A percentile compares a stretch with the other conserved stretches of the same genome.
Conservation (phyloP, 1,140 invertebrate genomes). For the Drosophila tristis region DNA sequence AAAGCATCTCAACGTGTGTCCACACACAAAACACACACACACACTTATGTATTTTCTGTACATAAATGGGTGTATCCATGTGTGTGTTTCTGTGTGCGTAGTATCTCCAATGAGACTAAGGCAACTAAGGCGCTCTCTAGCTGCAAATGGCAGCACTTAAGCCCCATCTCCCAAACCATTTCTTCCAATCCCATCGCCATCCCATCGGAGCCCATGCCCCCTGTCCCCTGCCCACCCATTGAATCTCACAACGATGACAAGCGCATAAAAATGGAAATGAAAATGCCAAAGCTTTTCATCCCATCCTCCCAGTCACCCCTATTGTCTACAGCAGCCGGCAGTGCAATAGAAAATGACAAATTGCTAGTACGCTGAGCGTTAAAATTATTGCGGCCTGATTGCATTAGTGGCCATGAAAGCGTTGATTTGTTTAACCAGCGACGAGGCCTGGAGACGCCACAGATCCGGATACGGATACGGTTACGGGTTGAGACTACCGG, state of each 20-base stretch:
- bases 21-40: conserved; percentile 35
- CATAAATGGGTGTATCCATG: conserved; percentile 1
- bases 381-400: conserved; percentile 79
- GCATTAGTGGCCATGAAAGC: conserved; percentile 75
- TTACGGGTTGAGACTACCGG: neutral
- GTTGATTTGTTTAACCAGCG: conserved; percentile 73
- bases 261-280: conserved; percentile 82
- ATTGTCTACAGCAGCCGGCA: neutral
- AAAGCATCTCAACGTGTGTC: conserved; percentile 77
- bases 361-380: conserved; percentile 62
- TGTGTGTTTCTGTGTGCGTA: conserved; percentile 29
- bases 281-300: conserved; percentile 66
- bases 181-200: conserved; percentile 8
- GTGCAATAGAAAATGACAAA: conserved; percentile 75
- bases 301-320: neutral
- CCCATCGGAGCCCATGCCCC: neutral
- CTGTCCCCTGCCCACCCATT: too few relatives aligned
- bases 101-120: conserved; percentile 69
- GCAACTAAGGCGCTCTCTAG: conserved; percentile 69
- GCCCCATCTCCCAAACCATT: conserved; percentile 27
- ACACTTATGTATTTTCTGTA: conserved; percentile 23
- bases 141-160: conserved; percentile 81
- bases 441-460: conserved; percentile 28
- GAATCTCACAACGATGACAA: conserved; percentile 53
- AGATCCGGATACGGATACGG: conserved; percentile 36